Conservation (phyloP, 2,797 vertebrate species). For the Myotis pilosus region DNA sequence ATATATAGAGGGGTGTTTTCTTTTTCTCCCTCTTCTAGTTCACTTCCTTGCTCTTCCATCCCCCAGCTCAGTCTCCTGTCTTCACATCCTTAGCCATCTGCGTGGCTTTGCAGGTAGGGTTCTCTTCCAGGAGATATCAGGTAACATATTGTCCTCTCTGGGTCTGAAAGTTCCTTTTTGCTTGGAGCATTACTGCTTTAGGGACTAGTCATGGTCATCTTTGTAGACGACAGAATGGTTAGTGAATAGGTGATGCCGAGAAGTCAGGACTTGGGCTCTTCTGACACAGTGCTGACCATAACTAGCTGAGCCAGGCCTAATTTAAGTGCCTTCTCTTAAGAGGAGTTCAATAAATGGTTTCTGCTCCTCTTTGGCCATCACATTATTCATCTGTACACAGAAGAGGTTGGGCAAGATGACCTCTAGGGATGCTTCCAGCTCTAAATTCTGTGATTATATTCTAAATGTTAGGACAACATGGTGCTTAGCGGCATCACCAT, state of each 20-base stretch:
- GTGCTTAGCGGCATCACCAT: conserved; percentile 61
- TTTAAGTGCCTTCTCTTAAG: conserved; percentile 14
- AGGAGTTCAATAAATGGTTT: conserved; percentile 45
- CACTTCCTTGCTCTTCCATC: background rate
- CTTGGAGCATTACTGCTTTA: conserved; percentile 25
- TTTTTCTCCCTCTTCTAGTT: conserved; percentile 5
- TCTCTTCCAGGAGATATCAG: conserved; percentile 39
- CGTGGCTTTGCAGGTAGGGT: background rate
- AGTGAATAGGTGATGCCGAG: background rate
- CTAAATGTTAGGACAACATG: conserved; percentile 58
- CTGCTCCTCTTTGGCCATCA: background rate
- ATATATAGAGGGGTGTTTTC: background rate
- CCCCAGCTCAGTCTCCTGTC: background rate
- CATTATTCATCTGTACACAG: conserved; percentile 50
- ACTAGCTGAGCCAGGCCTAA: background rate
- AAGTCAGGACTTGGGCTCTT: background rate
- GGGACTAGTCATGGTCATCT: conserved; percentile 49
- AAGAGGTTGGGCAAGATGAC: conserved; percentile 15
- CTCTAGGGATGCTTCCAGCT: conserved; percentile 40
- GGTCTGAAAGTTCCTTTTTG: conserved; percentile 44
- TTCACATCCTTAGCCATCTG: background rate
- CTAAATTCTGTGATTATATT: conserved; percentile 60
- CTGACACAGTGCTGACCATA: conserved; percentile 11
- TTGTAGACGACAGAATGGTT: background rate
- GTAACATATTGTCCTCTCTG: conserved; percentile 42